Conservation (phyloP, 2,888 invertebrate genomes). For the Synergus itoensis region DNA sequence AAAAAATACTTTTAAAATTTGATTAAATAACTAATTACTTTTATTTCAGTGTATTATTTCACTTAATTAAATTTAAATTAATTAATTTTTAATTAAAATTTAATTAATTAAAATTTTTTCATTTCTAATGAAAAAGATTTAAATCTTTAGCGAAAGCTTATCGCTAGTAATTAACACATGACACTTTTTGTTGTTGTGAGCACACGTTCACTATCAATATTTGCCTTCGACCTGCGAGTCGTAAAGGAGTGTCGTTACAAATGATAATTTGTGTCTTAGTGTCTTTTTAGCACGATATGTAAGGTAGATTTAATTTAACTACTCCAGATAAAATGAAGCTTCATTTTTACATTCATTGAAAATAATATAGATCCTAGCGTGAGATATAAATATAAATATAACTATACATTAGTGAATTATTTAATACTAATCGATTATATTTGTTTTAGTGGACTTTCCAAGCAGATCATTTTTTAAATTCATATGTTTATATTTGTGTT, state of each 20-base stretch:
- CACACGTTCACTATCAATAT: constrained; percentile 25
- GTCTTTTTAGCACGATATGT: background rate
- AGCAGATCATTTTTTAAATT: no score
- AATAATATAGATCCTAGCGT: no score
- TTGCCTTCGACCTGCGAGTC: constrained; percentile 26
- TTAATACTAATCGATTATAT: no score
- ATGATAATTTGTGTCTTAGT: constrained; percentile 14
- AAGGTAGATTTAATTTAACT: background rate
- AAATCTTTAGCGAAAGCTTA: background rate
- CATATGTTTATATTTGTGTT: background rate
- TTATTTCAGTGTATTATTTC: background rate
- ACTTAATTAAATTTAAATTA: background rate
- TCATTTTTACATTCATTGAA: background rate
- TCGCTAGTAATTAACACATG: background rate
- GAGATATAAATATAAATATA: no score
- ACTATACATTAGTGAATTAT: no score
- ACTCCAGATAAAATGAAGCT: background rate
- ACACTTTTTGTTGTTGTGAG: background rate
- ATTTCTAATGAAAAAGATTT: background rate
- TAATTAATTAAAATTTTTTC: no score
- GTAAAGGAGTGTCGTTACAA: constrained; percentile 33
- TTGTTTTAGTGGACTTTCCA: no score
- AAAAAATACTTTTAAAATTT: background rate
- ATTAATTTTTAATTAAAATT: background rate
- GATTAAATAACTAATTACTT: background rate